Conservation (phyloP, 2,113 vertebrate genomes). For the Trochalopteron elliotii region DNA sequence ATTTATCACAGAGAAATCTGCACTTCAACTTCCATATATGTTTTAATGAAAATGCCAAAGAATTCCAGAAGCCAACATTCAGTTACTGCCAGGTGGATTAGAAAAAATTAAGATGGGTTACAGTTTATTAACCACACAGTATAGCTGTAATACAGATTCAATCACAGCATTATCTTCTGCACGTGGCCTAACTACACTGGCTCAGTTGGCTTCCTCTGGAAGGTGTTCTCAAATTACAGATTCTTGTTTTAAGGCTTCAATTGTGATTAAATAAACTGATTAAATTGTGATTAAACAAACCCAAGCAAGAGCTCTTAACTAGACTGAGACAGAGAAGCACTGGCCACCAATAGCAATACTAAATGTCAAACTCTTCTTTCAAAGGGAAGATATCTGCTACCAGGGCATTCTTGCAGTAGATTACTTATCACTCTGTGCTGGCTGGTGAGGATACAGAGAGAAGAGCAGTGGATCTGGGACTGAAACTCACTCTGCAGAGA, state of each 20-base stretch:
- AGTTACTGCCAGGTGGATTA: not conserved
- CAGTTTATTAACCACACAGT: not conserved
- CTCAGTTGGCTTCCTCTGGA: not conserved
- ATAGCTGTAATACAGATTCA: not conserved
- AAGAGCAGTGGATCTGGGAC: not conserved
- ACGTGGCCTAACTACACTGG: not conserved
- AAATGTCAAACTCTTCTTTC: not conserved
- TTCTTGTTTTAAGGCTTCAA: not conserved
- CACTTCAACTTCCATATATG: not conserved
- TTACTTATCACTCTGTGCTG: not conserved
- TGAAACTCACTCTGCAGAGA: not conserved
- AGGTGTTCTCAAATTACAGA: not conserved
- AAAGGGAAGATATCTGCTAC: not conserved
- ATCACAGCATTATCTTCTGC: not conserved
- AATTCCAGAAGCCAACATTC: not conserved
- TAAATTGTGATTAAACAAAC: not conserved
- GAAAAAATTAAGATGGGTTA: not conserved
- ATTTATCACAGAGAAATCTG: not conserved
- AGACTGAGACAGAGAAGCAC: not conserved
- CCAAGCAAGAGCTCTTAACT: not conserved
- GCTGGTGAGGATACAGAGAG: not conserved
- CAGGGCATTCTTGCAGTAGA: not conserved
- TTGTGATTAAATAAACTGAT: not conserved
- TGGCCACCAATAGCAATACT: not conserved
- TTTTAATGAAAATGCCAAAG: not conserved